Evolutionary conservation across 2,888 invertebrate species (phyloP).

Genomic region (Drepanosiphum platanoidis): DNA sequence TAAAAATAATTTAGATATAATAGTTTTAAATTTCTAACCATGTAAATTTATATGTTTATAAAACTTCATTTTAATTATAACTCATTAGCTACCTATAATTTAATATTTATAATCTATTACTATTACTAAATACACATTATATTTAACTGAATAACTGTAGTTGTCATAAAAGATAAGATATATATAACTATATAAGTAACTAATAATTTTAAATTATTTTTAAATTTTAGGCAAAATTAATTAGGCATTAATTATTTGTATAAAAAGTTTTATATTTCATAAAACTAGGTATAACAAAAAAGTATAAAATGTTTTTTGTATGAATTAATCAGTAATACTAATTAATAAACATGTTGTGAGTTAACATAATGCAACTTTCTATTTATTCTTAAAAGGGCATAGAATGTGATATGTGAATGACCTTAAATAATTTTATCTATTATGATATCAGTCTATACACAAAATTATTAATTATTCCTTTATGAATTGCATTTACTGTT

Average conservation of each 20-base stretch:
- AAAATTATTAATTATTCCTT: constrained; percentile 39
- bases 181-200: background rate
- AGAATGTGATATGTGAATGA: constrained; percentile 24
- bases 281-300: background rate
- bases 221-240: background rate
- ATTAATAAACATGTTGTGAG: background rate
- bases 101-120: background rate
- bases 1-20: no score
- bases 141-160: background rate
- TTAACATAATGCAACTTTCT: constrained; percentile 42
- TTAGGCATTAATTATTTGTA: background rate
- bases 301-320: background rate
- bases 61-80: no score
- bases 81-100: no score
- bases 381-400: constrained; percentile 25
- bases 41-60: no score
- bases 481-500: background rate
- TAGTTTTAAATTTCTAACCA: no score
- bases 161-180: no score
- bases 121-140: background rate
- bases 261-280: background rate
- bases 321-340: background rate
- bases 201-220: background rate
- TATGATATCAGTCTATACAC: constrained; percentile 3
- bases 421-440: constrained; percentile 35